phyloP scores from a whole-genome alignment of 1,140 invertebrate genomes.

The Nomia melanderi region DNA sequence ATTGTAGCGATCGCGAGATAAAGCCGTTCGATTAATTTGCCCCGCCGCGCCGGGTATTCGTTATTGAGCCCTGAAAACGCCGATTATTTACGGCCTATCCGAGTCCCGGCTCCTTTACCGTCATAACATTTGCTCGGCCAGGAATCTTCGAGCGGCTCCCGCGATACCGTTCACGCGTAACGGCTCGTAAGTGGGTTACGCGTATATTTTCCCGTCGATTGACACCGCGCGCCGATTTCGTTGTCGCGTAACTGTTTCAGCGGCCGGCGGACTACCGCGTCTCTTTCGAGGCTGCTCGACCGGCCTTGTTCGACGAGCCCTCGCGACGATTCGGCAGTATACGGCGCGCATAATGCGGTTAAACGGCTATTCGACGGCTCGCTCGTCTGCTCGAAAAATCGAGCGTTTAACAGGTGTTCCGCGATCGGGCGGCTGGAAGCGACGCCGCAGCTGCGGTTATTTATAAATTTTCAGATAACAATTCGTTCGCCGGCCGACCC shows the following conservation, averaged over 20 bases:
- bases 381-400: too few relatives aligned
- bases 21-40: conserved; percentile 36
- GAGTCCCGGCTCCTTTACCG: background rate
- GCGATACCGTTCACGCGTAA: too few relatives aligned
- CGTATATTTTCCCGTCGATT: too few relatives aligned
- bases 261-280: too few relatives aligned
- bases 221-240: too few relatives aligned
- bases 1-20: conserved; percentile 40
- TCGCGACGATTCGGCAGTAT: too few relatives aligned
- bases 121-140: background rate
- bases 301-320: background rate
- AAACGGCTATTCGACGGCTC: background rate
- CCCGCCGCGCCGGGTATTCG: conserved; percentile 7
- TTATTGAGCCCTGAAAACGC: conserved; percentile 26
- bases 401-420: conserved; percentile 9
- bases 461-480: conserved; percentile 17
- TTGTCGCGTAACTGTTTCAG: too few relatives aligned
- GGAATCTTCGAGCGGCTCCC: background rate
- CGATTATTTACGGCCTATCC: conserved; percentile 6
- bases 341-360: too few relatives aligned
- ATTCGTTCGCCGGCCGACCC: background rate
- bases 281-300: too few relatives aligned
- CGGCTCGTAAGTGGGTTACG: too few relatives aligned
- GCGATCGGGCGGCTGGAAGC: background rate
- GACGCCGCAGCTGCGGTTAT: background rate